A percentile compares a stretch with the other conserved stretches of the same genome.
phyloP scores from a whole-genome alignment of 1,140 invertebrate genomes.

The Plodia interpunctella region DNA sequence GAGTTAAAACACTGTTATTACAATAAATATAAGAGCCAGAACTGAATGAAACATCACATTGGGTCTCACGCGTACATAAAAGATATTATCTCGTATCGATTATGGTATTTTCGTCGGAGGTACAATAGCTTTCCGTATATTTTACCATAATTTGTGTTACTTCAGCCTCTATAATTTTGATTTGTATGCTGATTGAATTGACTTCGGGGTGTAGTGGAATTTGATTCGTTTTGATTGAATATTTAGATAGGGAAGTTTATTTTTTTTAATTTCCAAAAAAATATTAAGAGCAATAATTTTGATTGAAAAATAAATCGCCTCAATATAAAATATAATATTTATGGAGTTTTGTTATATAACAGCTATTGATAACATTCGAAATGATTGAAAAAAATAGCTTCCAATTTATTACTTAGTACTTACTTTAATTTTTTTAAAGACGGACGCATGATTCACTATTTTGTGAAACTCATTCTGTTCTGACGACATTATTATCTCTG shows the following conservation, averaged over 20 bases:
- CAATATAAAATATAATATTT: not conserved
- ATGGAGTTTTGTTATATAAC: no score
- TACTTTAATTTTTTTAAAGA: no score
- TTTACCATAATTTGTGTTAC: constrained; percentile 13
- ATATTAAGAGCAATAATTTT: not conserved
- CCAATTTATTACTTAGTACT: no score
- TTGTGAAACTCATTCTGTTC: no score
- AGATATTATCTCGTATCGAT: constrained; percentile 13
- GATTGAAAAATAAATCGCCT: not conserved
- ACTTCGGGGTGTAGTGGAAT: constrained; percentile 9
- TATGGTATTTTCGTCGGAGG: constrained; percentile 11
- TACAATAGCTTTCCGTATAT: constrained; percentile 11
- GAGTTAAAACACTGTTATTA: not conserved
- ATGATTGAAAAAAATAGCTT: no score
- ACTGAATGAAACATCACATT: not conserved
- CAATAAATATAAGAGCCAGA: not conserved
- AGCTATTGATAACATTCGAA: no score
- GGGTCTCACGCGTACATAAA: constrained; percentile 4
- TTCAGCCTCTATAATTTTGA: constrained; percentile 12
- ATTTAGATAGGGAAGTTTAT: not conserved
- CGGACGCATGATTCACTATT: no score
- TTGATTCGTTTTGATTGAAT: constrained; percentile 7
- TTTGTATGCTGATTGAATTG: constrained; percentile 12
- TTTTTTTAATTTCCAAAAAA: not conserved
- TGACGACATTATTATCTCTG: no score